Percentiles rank a stretch among this genome's conserved stretches.
phyloP scores from a whole-genome alignment of 2,113 vertebrate genomes.

The Sinocyclocheilus grahami region DNA sequence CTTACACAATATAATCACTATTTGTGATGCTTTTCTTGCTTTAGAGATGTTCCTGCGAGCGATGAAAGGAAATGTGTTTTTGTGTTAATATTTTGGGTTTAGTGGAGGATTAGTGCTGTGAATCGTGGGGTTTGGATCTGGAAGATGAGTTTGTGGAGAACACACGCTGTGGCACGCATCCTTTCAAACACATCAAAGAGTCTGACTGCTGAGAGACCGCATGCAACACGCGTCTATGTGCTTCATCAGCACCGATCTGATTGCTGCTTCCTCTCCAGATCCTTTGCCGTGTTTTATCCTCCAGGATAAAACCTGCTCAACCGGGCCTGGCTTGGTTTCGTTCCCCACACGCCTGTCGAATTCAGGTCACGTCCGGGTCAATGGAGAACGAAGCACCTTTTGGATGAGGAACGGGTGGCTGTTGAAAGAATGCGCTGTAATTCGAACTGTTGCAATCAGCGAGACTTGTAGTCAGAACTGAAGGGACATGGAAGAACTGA shows the following conservation, averaged over 20 bases:
- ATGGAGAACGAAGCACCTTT: conserved; percentile 33
- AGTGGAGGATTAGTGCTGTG: conserved; percentile 45
- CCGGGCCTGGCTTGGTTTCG: conserved; percentile 9
- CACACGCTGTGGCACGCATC: conserved; percentile 24
- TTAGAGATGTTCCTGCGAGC: conserved; percentile 14
- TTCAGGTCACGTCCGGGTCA: conserved; percentile 37
- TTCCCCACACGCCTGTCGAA: conserved; percentile 20
- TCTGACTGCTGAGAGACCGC: conserved; percentile 38
- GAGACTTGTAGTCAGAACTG: conserved; percentile 47
- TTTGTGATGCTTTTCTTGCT: conserved; percentile 39
- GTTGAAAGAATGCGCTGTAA: conserved; percentile 46
- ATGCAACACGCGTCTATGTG: neutral
- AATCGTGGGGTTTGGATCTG: conserved; percentile 41
- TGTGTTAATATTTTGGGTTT: conserved; percentile 48
- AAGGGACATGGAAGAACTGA: conserved; percentile 42
- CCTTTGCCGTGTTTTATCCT: conserved; percentile 28
- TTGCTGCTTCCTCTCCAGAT: conserved; percentile 24
- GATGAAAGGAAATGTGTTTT: conserved; percentile 43
- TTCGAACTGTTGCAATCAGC: conserved; percentile 57
- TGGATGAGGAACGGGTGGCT: no score
- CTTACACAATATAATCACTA: conserved; percentile 50
- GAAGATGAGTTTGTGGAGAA: conserved; percentile 42
- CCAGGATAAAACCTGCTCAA: conserved; percentile 19
- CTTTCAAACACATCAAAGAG: conserved; percentile 37
- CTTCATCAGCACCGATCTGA: conserved; percentile 47